These are phyloP conservation scores for Puma concolor DNA, from an alignment of 2,113 vertebrate genomes.

Conservation along the genomic window DNA sequence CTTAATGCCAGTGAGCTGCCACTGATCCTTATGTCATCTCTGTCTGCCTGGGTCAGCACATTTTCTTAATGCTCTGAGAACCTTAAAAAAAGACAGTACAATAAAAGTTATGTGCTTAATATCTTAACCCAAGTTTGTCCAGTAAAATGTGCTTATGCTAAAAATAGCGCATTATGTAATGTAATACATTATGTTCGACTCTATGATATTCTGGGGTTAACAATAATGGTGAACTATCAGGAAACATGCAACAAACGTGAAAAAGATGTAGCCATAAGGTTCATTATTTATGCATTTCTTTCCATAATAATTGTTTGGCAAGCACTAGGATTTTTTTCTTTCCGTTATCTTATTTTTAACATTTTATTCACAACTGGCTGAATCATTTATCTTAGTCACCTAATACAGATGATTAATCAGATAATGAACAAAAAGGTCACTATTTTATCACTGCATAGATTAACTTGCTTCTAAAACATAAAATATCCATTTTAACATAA, in stretches of 20 bases:
- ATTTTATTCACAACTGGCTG: background rate
- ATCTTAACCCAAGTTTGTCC: fast-evolving
- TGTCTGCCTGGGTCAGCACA: background rate
- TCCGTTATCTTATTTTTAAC: background rate
- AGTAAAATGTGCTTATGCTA: background rate
- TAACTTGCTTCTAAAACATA: background rate
- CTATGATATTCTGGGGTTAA: background rate
- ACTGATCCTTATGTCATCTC: conserved; percentile 56
- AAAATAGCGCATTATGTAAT: background rate
- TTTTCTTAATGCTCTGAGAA: conserved; percentile 26
- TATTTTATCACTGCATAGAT: background rate
- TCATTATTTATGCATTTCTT: background rate
- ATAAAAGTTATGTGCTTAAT: background rate
- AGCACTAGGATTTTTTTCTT: background rate
- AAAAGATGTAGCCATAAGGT: background rate
- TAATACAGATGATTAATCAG: background rate
- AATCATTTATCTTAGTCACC: background rate
- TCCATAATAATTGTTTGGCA: background rate
- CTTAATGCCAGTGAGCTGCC: background rate
- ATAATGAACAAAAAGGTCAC: conserved; percentile 6
- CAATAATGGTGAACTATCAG: background rate
- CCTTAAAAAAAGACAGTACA: background rate
- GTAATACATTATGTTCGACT: background rate
- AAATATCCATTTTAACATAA: background rate
- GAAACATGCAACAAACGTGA: background rate